A percentile compares a stretch with the other conserved stretches of the same genome.
phyloP scores from a whole-genome alignment of 1,140 invertebrate species.

The Pomacea maculata region DNA sequence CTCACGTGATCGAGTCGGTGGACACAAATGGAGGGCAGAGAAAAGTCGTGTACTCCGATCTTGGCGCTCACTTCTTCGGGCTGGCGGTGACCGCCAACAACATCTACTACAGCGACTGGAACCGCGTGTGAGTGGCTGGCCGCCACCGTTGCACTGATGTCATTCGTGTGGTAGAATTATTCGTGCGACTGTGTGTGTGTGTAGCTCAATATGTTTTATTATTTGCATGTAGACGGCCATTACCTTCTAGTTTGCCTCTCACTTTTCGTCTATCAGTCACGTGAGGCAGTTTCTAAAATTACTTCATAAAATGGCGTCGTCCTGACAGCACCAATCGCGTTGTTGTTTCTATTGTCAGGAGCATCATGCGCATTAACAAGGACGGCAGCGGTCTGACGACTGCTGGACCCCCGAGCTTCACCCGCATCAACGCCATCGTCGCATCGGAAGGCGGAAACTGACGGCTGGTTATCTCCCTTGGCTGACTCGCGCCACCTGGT shows the following conservation, averaged over 20 bases:
- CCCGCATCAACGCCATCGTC: conserved; percentile 25
- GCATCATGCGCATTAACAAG: conserved; percentile 35
- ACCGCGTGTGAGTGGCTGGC: conserved; percentile 19
- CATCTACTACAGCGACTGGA: conserved; percentile 35
- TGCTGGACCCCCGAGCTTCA: conserved; percentile 39
- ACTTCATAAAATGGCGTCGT: no score
- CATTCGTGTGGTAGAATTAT: not conserved
- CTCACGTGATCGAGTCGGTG: conserved; percentile 37
- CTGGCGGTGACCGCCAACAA: conserved; percentile 16
- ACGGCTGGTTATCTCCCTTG: not conserved
- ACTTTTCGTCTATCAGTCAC: no score
- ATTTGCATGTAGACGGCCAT: no score
- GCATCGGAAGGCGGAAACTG: conserved; percentile 14
- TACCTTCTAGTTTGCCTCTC: no score
- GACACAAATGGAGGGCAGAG: conserved; percentile 30
- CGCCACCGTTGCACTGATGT: no score
- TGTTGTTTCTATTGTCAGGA: conserved; percentile 13
- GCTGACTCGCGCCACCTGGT: not conserved
- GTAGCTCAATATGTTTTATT: not conserved
- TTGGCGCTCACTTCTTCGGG: conserved; percentile 30
- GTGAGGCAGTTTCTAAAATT: no score
- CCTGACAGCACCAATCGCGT: no score
- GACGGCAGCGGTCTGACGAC: conserved; percentile 32
- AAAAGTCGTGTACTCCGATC: conserved; percentile 21
- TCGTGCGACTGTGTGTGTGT: not conserved